Evolutionary conservation across 2,888 invertebrate species (phyloP), one percentile per base, ranked within the genome.

Genomic region (Bimastos eiseni): DNA sequence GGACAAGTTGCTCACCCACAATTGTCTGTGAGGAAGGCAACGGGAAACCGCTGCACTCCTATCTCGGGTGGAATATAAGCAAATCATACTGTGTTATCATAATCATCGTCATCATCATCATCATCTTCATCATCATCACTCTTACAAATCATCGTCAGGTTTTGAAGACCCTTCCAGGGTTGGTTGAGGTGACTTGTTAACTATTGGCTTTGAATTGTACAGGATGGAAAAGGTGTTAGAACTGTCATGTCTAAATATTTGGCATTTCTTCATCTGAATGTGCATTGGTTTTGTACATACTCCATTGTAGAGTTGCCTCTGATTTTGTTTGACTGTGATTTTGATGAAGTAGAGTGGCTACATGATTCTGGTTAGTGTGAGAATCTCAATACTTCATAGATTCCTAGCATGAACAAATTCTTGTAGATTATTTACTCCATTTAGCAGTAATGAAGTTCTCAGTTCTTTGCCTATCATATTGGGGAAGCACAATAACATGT

Each of bases 291-390:
- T 89, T 86, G 30, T 89, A 24, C 17, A 17, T 70, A n/a, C 33
- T 91, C 15, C n/a, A 88, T 91, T 91, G 38, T 93, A 90, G 98
- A 98, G 93, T 93, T 97, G 0, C 98, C 98, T 0, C 95, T 99
- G 49, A 97, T 97, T 95, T 96, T 99, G 30, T 98, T 97, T 95
- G 95, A 97, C 89, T 97, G 97, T 93, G 95, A 96, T n/a, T 98
- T 97, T 94, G 96, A 96, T 88, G 94, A 95, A 83, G 92, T 95
- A 89, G 94, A 95, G 38, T 95, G 95, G 95, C 93, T 93, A 13
- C 94, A 94, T 93, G 94, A 94, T 92, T 93, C 93, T 92, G 94
- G 94, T 94, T 70, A 70, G 70, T 70, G n/a, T n/a, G n/a, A n/a
- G n/a, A 70, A n/a, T n/a, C 8, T 70, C 11, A n/a, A n/a, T 11